These are phyloP conservation scores for Trichogramma evanescens DNA, from an alignment of 2,888 invertebrate species.

Conservation along the genomic window DNA sequence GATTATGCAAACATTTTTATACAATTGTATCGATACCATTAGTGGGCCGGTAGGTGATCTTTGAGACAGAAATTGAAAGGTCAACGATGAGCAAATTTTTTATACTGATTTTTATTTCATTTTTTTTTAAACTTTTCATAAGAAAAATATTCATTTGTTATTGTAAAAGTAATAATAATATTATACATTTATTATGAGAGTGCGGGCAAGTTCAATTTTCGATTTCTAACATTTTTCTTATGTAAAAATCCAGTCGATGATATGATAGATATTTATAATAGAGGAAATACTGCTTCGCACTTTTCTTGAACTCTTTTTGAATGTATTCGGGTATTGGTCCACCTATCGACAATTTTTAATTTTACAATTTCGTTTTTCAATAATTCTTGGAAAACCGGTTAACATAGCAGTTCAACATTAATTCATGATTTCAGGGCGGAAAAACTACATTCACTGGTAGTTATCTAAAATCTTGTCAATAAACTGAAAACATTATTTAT, in stretches of 20 bases:
- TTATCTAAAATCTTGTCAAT: neutral
- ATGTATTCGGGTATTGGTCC: conserved; percentile 15
- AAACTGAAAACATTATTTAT: neutral
- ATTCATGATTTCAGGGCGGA: no score
- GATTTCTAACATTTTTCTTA: neutral
- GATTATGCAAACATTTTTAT: no score
- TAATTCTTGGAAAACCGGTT: neutral
- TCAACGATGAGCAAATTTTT: neutral
- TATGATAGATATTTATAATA: conserved; percentile 16
- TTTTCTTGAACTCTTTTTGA: conserved; percentile 11
- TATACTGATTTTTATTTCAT: conserved; percentile 1
- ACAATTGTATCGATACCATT: neutral
- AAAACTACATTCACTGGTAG: no score
- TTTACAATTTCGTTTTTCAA: neutral
- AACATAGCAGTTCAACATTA: neutral
- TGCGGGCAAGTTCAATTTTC: conserved; percentile 6
- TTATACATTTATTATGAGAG: conserved; percentile 9
- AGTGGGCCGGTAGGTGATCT: conserved; percentile 23
- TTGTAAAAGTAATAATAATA: conserved; percentile 16
- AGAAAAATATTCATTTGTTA: conserved; percentile 18
- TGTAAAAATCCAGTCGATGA: conserved; percentile 17
- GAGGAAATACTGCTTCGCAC: conserved; percentile 2
- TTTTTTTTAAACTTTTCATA: conserved; percentile 13
- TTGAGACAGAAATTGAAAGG: conserved; percentile 22
- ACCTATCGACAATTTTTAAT: conserved; percentile 9